A percentile compares a stretch with the other conserved stretches of the same genome.
Conservation (phyloP, 2,797 vertebrate species). For the Ambastaia sidthimunki region DNA sequence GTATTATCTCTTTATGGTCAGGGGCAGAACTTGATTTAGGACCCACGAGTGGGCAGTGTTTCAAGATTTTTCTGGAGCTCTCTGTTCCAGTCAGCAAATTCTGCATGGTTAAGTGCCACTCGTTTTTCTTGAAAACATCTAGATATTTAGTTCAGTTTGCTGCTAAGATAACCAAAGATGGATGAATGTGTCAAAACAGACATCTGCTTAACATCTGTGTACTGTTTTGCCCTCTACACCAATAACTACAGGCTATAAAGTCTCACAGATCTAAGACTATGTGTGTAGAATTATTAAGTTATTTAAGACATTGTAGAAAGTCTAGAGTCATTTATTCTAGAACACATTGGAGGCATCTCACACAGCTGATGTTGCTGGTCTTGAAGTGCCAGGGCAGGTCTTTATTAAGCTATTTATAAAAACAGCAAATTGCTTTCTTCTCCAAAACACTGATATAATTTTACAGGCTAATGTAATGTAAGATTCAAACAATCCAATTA, state of each 20-base stretch:
- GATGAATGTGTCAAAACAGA: too few relatives aligned
- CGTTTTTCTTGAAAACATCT: not conserved
- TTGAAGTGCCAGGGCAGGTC: not conserved
- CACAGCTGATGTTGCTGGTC: not conserved
- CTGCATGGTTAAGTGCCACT: not conserved
- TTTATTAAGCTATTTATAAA: slow-evolving; percentile 5
- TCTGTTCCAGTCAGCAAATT: not conserved
- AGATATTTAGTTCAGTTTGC: not conserved
- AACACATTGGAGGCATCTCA: not conserved
- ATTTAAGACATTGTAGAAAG: not conserved
- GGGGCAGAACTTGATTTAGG: not conserved
- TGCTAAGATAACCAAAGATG: not conserved
- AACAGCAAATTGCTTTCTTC: not conserved
- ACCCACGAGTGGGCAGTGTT: too few relatives aligned
- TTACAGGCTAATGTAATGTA: not conserved
- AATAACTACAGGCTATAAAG: too few relatives aligned
- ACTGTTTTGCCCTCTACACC: too few relatives aligned
- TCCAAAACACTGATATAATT: slow-evolving; percentile 11
- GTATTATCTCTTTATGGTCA: not conserved
- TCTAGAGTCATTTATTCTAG: not conserved
- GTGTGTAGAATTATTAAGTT: too few relatives aligned
- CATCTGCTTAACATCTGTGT: not conserved
- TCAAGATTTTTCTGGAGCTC: too few relatives aligned
- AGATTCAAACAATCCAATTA: slow-evolving; percentile 14
- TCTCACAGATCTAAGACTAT: too few relatives aligned